Conservation (phyloP, 2,888 invertebrate species). For the Macrostomum cliftonense region DNA sequence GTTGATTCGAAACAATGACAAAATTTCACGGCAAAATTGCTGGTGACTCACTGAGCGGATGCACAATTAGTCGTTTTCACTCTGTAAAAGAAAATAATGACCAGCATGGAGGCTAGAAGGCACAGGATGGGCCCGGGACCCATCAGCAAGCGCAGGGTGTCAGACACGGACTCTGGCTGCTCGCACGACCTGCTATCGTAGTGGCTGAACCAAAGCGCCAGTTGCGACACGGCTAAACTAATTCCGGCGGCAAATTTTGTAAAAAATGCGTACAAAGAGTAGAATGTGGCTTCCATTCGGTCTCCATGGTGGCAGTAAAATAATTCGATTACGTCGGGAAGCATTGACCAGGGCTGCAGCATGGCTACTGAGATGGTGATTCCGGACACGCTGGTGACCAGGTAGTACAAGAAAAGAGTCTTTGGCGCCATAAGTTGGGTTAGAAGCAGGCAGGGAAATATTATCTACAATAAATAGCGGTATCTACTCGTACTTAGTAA, state of each 20-base stretch:
- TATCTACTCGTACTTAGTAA: too few species aligned
- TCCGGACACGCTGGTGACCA: conserved; percentile 17
- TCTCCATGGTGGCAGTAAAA: conserved; percentile 22
- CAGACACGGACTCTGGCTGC: conserved; percentile 22
- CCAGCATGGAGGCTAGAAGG: conserved; percentile 19
- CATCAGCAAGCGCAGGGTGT: conserved; percentile 21
- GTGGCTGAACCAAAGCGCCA: conserved; percentile 16
- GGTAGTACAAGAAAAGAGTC: not conserved
- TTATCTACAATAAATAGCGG: too few species aligned
- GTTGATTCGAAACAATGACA: too few species aligned
- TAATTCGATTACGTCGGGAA: conserved; percentile 27
- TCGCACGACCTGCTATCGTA: conserved; percentile 21
- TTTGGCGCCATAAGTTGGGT: too few species aligned
- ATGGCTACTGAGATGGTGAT: conserved; percentile 21
- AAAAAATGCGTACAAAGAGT: conserved; percentile 31
- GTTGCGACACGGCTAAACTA: conserved; percentile 22
- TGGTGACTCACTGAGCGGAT: too few species aligned
- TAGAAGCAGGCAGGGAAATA: too few species aligned
- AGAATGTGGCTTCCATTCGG: conserved; percentile 26
- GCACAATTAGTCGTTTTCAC: too few species aligned
- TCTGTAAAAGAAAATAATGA: conserved; percentile 23
- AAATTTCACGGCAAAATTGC: too few species aligned
- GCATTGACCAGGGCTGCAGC: conserved; percentile 29
- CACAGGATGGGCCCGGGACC: conserved; percentile 23
- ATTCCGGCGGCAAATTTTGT: conserved; percentile 25